Conservation (phyloP, 2,888 invertebrate genomes). For the Ormyrus nitidulus region DNA sequence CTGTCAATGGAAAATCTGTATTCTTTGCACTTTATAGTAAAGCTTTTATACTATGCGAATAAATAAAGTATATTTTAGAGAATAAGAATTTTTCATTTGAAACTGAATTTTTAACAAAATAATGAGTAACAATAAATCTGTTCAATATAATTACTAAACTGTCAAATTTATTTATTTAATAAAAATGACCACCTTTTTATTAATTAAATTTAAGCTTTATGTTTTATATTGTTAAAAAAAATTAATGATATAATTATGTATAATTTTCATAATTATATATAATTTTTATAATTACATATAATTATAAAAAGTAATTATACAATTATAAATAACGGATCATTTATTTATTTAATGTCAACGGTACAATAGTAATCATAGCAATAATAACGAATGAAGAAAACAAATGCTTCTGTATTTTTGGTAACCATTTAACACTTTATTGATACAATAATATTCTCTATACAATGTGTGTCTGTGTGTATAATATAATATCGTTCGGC, state of each 20-base stretch:
- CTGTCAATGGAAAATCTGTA: slow-evolving; percentile 48
- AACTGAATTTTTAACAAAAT: background rate
- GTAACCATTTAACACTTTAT: slow-evolving; percentile 72
- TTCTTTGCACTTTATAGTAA: slow-evolving; percentile 54
- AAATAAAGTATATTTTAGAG: slow-evolving; percentile 42
- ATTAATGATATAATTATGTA: background rate
- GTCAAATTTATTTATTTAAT: too few species aligned
- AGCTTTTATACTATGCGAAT: slow-evolving; percentile 50
- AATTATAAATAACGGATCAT: too few species aligned
- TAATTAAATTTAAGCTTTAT: background rate
- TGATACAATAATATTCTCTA: slow-evolving; percentile 69
- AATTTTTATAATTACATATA: background rate
- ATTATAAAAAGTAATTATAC: too few species aligned
- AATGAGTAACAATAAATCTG: background rate
- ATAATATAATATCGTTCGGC: slow-evolving; percentile 61
- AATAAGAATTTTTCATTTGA: background rate
- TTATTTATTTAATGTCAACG: too few species aligned
- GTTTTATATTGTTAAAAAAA: background rate
- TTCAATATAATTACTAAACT: background rate
- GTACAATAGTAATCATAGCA: too few species aligned
- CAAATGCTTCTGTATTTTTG: slow-evolving; percentile 51
- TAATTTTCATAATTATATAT: background rate
- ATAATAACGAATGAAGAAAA: too few species aligned
- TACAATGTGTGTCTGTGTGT: slow-evolving; percentile 65
- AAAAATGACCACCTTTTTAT: background rate